Percentiles rank a stretch among this genome's conserved stretches.
Conservation (phyloP, 2,797 vertebrate genomes). For the Phrynocephalus forsythii region DNA sequence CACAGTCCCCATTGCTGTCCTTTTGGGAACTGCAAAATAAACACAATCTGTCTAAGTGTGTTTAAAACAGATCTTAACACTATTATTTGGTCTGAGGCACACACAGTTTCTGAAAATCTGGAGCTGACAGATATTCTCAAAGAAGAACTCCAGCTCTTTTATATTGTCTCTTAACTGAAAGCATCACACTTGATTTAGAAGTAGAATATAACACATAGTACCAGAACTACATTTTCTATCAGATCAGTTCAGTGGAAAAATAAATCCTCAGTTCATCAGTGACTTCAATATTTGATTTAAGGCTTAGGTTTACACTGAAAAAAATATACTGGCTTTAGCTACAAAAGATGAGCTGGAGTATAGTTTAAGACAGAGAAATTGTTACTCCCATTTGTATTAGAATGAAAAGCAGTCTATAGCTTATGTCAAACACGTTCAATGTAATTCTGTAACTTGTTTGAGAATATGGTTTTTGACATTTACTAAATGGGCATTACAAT, state of each 20-base stretch:
- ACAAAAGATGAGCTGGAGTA: not conserved
- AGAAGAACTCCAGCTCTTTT: not conserved
- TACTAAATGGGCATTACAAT: too few relatives aligned
- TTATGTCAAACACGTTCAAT: not conserved
- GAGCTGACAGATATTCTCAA: conserved; percentile 3
- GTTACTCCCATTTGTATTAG: not conserved
- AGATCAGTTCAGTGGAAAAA: not conserved
- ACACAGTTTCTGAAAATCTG: not conserved
- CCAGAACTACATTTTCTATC: not conserved
- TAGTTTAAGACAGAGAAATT: not conserved
- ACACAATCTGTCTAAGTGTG: conserved; percentile 16
- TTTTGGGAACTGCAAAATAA: conserved; percentile 26
- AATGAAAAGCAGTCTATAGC: not conserved
- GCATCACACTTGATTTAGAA: not conserved
- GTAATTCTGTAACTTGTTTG: too few relatives aligned
- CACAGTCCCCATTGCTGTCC: not conserved
- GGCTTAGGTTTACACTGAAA: not conserved
- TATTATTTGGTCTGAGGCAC: conserved; percentile 1
- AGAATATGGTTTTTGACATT: too few relatives aligned
- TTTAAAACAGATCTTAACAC: conserved; percentile 21
- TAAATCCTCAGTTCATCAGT: not conserved
- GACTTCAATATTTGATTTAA: not conserved
- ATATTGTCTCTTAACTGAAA: conserved; percentile 12
- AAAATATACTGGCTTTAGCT: not conserved
- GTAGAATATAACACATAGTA: not conserved